Base-by-base conservation (phyloP, 2,888 invertebrate genomes). In the Axea sp. region DNA sequence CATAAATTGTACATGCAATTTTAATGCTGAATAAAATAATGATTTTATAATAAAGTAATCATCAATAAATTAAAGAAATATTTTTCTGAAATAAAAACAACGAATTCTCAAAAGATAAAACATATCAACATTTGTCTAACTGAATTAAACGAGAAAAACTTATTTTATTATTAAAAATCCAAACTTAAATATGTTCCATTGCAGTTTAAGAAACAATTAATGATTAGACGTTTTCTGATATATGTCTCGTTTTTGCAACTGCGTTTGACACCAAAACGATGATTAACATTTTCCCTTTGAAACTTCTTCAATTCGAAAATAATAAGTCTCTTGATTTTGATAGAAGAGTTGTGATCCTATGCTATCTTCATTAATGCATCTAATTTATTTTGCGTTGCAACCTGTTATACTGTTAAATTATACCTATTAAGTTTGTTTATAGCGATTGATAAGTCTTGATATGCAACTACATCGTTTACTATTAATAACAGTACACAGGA, bases 361-460 rank as follows among this genome's bases (percentile, higher is more conserved):
- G 8, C 9, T 11, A 57, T 28, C 33, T 43, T 17, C 19, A 31
- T 22, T 35, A 31, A 31, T 12, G 8, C 2, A 22, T 24, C 43
- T 57, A 24, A 24, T 33, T 43, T 43, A n/a, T n/a, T 11, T 28
- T 5, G 28, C 7, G 11, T 15, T 24, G 5, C 26, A 43, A 57
- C 57, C 57, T 33, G 57, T 57, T 43, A 43, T 43, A 6, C 15
- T 8, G 2, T 9, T 45, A 45, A 59, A 45, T 59, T 59, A 45
- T 59, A 45, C 24, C 22, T 26, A 35, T 59, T 45, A 35, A 24
- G 8, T 33, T 15, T 33, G 57, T 43, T 41, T 43, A 57, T 43
- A 33, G 14, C 31, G 33, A 33, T 37, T 59, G 59, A 59, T 37
- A 45, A 45, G 30, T 37, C 9, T 43, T 17, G 5, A 8, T 39